Percentiles rank a stretch among this genome's conserved stretches.
phyloP scores from a whole-genome alignment of 2,797 vertebrate species.

The Eurystomus glaucurus region DNA sequence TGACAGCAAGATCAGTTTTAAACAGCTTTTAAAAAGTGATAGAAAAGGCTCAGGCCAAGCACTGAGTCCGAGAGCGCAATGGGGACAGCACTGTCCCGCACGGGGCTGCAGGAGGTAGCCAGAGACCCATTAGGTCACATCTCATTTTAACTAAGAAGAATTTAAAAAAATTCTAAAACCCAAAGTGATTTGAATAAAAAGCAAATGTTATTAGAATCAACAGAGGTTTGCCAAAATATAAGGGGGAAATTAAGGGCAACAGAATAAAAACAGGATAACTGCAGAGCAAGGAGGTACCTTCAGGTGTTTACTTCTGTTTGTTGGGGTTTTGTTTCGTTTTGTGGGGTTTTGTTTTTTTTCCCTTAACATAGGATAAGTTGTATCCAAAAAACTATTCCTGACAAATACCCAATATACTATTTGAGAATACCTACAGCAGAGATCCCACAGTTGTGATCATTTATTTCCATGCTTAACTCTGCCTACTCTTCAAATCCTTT shows the following conservation, averaged over 20 bases:
- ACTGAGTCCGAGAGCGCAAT: background rate
- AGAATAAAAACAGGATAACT: background rate
- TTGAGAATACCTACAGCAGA: background rate
- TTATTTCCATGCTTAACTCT: background rate
- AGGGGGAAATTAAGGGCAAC: background rate
- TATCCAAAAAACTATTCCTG: background rate
- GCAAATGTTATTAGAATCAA: background rate
- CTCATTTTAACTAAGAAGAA: background rate
- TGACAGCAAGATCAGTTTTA: background rate
- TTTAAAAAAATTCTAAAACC: background rate
- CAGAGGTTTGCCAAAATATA: background rate
- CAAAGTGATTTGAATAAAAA: background rate
- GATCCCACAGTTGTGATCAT: fast-evolving
- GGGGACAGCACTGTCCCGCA: background rate
- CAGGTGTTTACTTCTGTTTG: background rate
- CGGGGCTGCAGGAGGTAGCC: background rate
- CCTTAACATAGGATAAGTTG: background rate
- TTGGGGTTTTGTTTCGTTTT: background rate
- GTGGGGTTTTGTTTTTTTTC: no score
- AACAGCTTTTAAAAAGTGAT: background rate
- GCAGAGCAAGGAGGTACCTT: background rate
- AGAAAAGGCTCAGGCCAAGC: background rate
- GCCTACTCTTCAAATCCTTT: background rate
- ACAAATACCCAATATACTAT: background rate
- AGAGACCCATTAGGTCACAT: background rate